phyloP scores from a whole-genome alignment of 1,140 invertebrate genomes.

The Belonocnema kinseyi region DNA sequence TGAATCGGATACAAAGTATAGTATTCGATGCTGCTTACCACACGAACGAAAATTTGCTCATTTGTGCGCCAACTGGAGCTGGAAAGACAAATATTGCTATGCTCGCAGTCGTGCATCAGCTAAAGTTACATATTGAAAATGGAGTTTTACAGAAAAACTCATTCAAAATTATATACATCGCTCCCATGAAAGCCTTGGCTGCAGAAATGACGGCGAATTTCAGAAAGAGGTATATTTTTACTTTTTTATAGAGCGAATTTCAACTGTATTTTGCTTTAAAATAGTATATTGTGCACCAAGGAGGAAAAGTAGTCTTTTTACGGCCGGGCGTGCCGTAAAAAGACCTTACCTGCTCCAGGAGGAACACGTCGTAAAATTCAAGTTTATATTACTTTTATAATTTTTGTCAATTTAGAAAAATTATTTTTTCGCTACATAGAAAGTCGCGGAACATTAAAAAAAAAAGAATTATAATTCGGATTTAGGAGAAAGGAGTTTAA shows the following conservation, averaged over 20 bases:
- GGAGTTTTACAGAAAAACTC: slow-evolving; percentile 91
- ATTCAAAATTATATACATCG: slow-evolving; percentile 99
- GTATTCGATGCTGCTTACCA: slow-evolving; percentile 97
- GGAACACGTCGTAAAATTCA: too few relatives aligned
- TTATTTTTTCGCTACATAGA: too few relatives aligned
- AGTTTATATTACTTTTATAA: too few relatives aligned
- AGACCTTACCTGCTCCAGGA: too few relatives aligned
- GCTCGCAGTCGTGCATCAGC: slow-evolving; percentile 92
- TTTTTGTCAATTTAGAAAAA: too few relatives aligned
- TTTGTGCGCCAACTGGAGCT: slow-evolving; percentile 97
- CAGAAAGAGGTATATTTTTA: slow-evolving; percentile 78
- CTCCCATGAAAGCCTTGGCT: slow-evolving; percentile 99
- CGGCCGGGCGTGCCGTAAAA: too few relatives aligned
- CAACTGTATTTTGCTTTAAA: neutral
- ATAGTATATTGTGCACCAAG: too few relatives aligned
- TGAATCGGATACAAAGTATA: slow-evolving; percentile 97
- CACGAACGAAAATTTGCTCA: slow-evolving; percentile 97
- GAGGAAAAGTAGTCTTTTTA: too few relatives aligned
- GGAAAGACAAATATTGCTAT: slow-evolving; percentile 99
- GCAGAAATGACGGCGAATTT: slow-evolving; percentile 99
- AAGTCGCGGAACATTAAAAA: too few relatives aligned
- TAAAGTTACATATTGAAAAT: slow-evolving; percentile 89
- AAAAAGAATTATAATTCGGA: too few relatives aligned
- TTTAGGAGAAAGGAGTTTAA: too few relatives aligned
- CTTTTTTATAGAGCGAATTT: neutral